These are phyloP conservation scores for Mesocricetus auratus DNA, from an alignment of 2,113 vertebrate genomes.

Conservation along the genomic window DNA sequence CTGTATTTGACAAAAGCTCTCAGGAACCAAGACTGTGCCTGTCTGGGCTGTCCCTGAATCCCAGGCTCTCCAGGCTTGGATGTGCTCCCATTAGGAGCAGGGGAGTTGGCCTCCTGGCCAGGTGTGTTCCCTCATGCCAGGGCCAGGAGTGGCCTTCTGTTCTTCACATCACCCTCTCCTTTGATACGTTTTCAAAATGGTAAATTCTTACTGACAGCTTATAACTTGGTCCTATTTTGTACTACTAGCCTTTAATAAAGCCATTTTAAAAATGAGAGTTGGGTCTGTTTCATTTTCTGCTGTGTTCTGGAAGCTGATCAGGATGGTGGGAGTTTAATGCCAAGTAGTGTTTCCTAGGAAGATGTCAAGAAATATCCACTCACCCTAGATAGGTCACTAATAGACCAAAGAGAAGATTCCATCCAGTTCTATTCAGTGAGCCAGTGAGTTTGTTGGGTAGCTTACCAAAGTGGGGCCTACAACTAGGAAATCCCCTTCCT, in stretches of 20 bases:
- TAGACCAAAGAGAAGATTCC: background rate
- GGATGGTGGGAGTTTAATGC: background rate
- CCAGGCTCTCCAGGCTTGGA: background rate
- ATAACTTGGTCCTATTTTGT: conserved; percentile 88
- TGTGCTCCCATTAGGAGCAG: conserved; percentile 68
- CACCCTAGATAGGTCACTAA: background rate
- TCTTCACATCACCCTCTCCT: conserved; percentile 79
- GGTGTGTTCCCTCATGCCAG: accelerated
- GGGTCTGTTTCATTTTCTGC: background rate
- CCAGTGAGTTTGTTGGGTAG: background rate
- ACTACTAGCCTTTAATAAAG: conserved; percentile 90
- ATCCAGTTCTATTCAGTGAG: background rate
- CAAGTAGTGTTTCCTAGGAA: background rate
- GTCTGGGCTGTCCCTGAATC: background rate
- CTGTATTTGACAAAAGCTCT: conserved; percentile 64
- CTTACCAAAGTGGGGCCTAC: background rate
- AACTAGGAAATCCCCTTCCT: background rate
- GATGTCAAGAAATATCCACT: background rate
- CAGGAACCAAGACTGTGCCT: conserved; percentile 61
- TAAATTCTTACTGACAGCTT: conserved; percentile 86
- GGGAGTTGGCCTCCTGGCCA: conserved; percentile 58
- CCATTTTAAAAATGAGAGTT: conserved; percentile 80
- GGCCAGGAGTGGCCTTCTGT: background rate
- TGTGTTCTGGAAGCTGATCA: background rate
- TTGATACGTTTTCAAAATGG: conserved; percentile 85